A percentile compares a stretch with the other conserved stretches of the same genome.
Conservation (phyloP, 2,888 invertebrate species). For the Sarcophaga caerulescens region DNA sequence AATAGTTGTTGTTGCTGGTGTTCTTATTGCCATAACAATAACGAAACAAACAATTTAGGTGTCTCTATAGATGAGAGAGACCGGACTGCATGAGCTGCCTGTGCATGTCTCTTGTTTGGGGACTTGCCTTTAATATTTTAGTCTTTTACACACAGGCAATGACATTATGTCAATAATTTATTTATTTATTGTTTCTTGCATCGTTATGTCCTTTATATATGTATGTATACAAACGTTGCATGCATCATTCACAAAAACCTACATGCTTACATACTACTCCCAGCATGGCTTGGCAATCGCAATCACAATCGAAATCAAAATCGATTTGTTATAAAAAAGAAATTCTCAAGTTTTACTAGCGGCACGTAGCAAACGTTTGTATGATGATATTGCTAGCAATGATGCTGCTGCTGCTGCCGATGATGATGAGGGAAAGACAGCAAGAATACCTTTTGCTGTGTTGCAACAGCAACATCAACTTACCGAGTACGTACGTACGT, state of each 20-base stretch:
- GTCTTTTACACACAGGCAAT: slow-evolving; percentile 26
- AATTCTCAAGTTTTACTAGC: slow-evolving; percentile 61
- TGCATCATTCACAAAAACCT: not conserved
- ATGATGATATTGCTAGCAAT: not conserved
- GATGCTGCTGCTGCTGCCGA: not conserved
- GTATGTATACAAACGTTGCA: too few relatives aligned
- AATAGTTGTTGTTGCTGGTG: not conserved
- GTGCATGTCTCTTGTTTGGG: not conserved
- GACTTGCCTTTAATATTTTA: not conserved
- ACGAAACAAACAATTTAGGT: slow-evolving; percentile 58
- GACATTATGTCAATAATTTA: slow-evolving; percentile 71
- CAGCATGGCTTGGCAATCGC: slow-evolving; percentile 27
- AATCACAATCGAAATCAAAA: slow-evolving; percentile 61
- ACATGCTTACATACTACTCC: not conserved
- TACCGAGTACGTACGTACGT: slow-evolving; percentile 5
- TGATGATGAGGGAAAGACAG: not conserved
- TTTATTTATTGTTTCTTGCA: slow-evolving; percentile 69
- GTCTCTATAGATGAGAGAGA: slow-evolving; percentile 47
- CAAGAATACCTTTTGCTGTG: not conserved
- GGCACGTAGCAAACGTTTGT: slow-evolving; percentile 62
- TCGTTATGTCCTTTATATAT: slow-evolving; percentile 55
- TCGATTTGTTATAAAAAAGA: slow-evolving; percentile 62
- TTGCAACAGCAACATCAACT: not conserved
- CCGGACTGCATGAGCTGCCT: slow-evolving; percentile 18
- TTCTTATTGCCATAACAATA: not conserved